Conservation (phyloP, 2,113 vertebrate species). For the Notothenia coriiceps region DNA sequence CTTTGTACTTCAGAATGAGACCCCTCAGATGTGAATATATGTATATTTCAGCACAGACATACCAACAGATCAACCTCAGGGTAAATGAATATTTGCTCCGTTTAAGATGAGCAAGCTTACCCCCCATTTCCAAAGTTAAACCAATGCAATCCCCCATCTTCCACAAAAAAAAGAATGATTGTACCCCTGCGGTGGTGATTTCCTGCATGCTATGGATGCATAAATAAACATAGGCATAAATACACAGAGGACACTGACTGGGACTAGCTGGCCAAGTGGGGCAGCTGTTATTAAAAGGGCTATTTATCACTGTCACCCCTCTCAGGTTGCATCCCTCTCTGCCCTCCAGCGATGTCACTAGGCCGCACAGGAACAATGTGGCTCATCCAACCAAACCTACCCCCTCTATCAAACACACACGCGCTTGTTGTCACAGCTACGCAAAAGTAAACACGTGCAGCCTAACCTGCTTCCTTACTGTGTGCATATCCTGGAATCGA, state of each 20-base stretch:
- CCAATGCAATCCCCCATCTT: conserved; percentile 56
- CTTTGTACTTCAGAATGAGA: not conserved
- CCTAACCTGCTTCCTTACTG: conserved; percentile 33
- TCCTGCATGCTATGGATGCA: conserved; percentile 85
- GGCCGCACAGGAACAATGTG: conserved; percentile 86
- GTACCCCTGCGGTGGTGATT: conserved; percentile 85
- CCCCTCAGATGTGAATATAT: conserved; percentile 2
- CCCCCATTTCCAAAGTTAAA: conserved; percentile 73
- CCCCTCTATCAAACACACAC: conserved; percentile 56
- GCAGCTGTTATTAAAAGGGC: conserved; percentile 90
- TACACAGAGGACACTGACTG: conserved; percentile 86
- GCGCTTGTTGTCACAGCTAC: conserved; percentile 1
- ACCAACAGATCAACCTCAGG: conserved; percentile 47
- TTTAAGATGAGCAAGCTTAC: conserved; percentile 61
- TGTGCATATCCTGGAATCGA: conserved; percentile 45
- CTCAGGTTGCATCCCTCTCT: conserved; percentile 84
- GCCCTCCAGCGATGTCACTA: conserved; percentile 85
- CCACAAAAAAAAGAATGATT: conserved; percentile 78
- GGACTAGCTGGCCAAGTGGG: conserved; percentile 86
- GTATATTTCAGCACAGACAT: conserved; percentile 29
- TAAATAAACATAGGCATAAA: conserved; percentile 89
- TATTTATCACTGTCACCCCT: conserved; percentile 90
- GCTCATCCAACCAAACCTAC: conserved; percentile 81
- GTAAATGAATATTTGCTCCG: conserved; percentile 57
- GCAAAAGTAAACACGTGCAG: conserved; percentile 34